Base-by-base conservation (phyloP, 2,888 invertebrate species). In the Metalampra italica region DNA sequence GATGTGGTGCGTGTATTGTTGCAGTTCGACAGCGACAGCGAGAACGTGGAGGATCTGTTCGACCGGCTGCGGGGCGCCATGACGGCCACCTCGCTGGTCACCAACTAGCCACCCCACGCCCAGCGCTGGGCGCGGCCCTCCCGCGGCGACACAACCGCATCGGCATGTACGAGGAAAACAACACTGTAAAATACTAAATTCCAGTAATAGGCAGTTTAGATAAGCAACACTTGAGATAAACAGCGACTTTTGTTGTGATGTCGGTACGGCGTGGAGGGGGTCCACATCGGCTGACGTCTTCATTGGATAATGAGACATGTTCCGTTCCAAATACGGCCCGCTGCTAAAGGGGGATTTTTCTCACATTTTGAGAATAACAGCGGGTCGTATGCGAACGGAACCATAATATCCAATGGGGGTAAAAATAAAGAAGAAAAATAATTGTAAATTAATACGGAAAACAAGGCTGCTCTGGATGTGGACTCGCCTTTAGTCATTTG, bases 21-120 rank as follows among this genome's bases (percentile, higher is more conserved):
- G 7, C 53, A 59, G 55, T 75, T 68, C 47, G 82, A 83, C 54
- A 78, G 73, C 50, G 83, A 83, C 45, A 62, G 53, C 42, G 82
- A 82, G 52, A 70, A 64, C 30, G 52, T 82, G 14, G 39, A 39
- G 14, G 39, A 13, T 8, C 43, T 57, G 34, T 50, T 57, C 46
- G 51, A 53, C 30, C 48, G 43, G 43, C 38, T 50, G 44, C 43
- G 45, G 14, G 43, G 49, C 15, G 22, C 37, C 48, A 50, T 50
- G 32, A 40, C 40, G 12, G 47, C 29, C 43, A n/a, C 38, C 12
- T 44, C 36, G 15, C 50, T 45, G 38, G 46, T 44, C 22, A 44
- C 49, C 45, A 43, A 48, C 47, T 50, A 45, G 36, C 36, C 11
- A 45, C 34, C 9, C 4, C 41, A 11, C 9, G 11, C 34, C 34